Evolutionary conservation across 2,888 invertebrate genomes (phyloP).

Genomic region (Nomada fucata): DNA sequence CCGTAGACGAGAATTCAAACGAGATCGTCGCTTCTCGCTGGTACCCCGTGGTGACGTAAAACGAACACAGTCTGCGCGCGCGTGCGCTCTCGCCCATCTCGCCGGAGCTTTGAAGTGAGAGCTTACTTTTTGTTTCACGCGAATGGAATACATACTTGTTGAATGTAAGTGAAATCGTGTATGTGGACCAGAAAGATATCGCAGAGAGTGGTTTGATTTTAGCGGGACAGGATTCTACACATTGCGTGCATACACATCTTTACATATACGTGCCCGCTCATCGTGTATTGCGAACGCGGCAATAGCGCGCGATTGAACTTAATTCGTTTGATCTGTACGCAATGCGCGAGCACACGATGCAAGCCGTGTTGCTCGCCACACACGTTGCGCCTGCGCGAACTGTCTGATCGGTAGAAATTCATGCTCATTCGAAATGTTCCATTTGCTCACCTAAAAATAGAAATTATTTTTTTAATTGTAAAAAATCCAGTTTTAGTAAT

Average conservation of each 20-base stretch:
- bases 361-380: not conserved
- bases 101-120: slow-evolving; percentile 2
- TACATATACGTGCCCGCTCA: not conserved
- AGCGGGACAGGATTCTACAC: not conserved
- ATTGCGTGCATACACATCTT: too few species aligned
- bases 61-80: slow-evolving; percentile 2
- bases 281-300: not conserved
- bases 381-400: not conserved
- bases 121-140: not conserved
- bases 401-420: not conserved
- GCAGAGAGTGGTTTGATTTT: not conserved
- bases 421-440: not conserved
- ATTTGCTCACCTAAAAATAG: not conserved
- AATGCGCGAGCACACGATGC: not conserved
- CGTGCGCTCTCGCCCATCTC: not conserved
- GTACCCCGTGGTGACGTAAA: not conserved
- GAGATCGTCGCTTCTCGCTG: slow-evolving; percentile 1
- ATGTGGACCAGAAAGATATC: slow-evolving; percentile 9
- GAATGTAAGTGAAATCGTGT: slow-evolving; percentile 48
- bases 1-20: slow-evolving; percentile 5
- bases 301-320: not conserved
- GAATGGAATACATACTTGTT: slow-evolving; percentile 59
- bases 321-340: not conserved
- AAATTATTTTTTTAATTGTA: not conserved
- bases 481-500: too few species aligned